These are phyloP conservation scores for Machimus rusticus DNA, from an alignment of 2,888 invertebrate genomes.

Conservation along the genomic window DNA sequence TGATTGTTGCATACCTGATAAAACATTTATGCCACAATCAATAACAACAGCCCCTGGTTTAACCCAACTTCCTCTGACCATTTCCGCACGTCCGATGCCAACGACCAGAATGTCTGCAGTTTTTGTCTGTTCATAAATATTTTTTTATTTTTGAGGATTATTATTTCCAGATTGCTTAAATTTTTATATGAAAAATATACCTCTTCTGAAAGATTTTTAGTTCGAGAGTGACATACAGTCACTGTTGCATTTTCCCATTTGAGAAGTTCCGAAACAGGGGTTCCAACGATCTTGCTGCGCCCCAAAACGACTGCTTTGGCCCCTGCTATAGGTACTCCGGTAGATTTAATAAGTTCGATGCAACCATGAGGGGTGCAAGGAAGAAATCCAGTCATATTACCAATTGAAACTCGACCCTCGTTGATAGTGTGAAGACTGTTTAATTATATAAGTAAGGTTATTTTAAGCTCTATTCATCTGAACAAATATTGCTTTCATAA, in stretches of 20 bases:
- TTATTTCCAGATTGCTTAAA: not conserved
- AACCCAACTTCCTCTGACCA: conserved; percentile 95
- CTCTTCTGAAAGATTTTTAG: conserved; percentile 78
- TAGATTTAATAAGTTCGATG: conserved; percentile 86
- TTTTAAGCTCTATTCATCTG: not conserved
- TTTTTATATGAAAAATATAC: conserved; percentile 61
- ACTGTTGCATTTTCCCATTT: conserved; percentile 98
- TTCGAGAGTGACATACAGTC: conserved; percentile 95
- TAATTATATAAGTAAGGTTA: not conserved
- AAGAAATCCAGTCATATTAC: conserved; percentile 87
- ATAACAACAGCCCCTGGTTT: conserved; percentile 98
- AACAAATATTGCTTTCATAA: not conserved
- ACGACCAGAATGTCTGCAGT: conserved; percentile 96
- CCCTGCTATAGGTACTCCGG: conserved; percentile 80
- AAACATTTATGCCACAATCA: conserved; percentile 96
- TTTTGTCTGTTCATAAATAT: conserved; percentile 65
- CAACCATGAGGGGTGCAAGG: conserved; percentile 98
- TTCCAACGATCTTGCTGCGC: conserved; percentile 97
- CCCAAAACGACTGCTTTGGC: conserved; percentile 93
- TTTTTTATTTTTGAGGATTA: not conserved
- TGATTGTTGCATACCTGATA: conserved; percentile 70
- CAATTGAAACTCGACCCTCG: conserved; percentile 90
- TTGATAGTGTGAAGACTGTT: conserved; percentile 86
- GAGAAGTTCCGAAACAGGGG: conserved; percentile 91
- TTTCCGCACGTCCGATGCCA: conserved; percentile 87